Conservation (phyloP, 2,888 invertebrate species). For the Parasteatoda lunata region DNA sequence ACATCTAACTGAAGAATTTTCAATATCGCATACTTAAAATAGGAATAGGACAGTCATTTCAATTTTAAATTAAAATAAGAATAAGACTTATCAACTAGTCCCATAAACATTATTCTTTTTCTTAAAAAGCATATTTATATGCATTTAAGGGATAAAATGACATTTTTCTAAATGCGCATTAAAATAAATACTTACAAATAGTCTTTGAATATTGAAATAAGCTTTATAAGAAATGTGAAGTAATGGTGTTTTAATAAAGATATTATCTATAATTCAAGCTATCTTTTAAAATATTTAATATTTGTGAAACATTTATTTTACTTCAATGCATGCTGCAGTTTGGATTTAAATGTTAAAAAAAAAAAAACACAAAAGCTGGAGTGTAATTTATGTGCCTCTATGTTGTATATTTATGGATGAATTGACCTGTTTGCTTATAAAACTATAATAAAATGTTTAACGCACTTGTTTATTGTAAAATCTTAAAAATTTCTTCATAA, state of each 20-base stretch:
- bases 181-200: not conserved
- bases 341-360: constrained; percentile 24
- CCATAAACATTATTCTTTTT: too few relatives aligned
- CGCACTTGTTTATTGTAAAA: constrained; percentile 14
- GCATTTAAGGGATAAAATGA: too few relatives aligned
- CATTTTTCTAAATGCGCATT: not conserved
- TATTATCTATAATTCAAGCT: not conserved
- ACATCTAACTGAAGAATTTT: too few relatives aligned
- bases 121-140: too few relatives aligned
- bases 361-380: constrained; percentile 30
- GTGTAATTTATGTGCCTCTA: constrained; percentile 59
- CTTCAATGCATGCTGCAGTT: constrained; percentile 22
- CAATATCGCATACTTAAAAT: too few relatives aligned
- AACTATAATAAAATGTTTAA: constrained; percentile 62
- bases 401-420: constrained; percentile 61
- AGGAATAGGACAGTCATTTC: too few relatives aligned
- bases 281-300: not conserved
- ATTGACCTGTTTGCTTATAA: constrained; percentile 50
- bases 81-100: too few relatives aligned
- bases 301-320: constrained; percentile 20
- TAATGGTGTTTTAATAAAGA: not conserved
- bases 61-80: too few relatives aligned
- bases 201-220: constrained; percentile 10
- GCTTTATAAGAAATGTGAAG: not conserved
- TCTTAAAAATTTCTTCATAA: not conserved